A percentile compares a stretch with the other conserved stretches of the same genome.
Conservation (phyloP, 2,888 invertebrate species). For the Cataglyphis albicans region DNA sequence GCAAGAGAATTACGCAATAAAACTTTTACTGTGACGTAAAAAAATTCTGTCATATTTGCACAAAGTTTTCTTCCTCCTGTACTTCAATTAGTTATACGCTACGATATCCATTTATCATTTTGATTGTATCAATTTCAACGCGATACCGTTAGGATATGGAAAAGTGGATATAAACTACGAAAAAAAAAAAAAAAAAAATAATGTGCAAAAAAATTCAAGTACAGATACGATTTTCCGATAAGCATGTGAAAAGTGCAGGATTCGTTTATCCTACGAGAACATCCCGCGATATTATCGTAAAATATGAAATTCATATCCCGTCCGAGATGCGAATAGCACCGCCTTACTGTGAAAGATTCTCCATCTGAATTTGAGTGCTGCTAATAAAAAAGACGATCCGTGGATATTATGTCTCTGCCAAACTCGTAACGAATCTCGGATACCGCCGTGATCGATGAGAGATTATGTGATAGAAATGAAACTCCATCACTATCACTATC, state of each 20-base stretch:
- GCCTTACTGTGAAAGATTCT: constrained; percentile 43
- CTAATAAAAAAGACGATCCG: constrained; percentile 67
- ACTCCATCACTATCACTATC: constrained; percentile 19
- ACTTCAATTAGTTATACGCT: constrained; percentile 28
- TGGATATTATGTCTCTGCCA: constrained; percentile 63
- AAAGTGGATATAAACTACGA: constrained; percentile 44
- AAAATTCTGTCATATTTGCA: not conserved
- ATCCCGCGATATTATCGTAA: constrained; percentile 77
- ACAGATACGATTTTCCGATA: constrained; percentile 59
- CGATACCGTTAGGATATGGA: not conserved
- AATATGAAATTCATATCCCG: constrained; percentile 79
- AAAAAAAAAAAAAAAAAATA: constrained; percentile 15
- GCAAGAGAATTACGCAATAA: constrained; percentile 30
- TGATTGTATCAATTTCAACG: constrained; percentile 36
- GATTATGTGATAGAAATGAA: constrained; percentile 24
- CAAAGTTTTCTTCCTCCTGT: not conserved
- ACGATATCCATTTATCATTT: constrained; percentile 38
- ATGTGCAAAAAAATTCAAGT: constrained; percentile 43
- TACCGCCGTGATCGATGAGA: constrained; percentile 18
- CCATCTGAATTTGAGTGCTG: constrained; percentile 37
- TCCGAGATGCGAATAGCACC: constrained; percentile 25
- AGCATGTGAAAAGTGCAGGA: constrained; percentile 63
- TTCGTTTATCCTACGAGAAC: constrained; percentile 74
- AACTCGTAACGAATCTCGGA: constrained; percentile 48
- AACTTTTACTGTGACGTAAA: constrained; percentile 37